Evolutionary conservation across 2,797 vertebrate species (phyloP), one percentile per base, ranked within the genome.

Genomic region (Anguilla megastoma): DNA sequence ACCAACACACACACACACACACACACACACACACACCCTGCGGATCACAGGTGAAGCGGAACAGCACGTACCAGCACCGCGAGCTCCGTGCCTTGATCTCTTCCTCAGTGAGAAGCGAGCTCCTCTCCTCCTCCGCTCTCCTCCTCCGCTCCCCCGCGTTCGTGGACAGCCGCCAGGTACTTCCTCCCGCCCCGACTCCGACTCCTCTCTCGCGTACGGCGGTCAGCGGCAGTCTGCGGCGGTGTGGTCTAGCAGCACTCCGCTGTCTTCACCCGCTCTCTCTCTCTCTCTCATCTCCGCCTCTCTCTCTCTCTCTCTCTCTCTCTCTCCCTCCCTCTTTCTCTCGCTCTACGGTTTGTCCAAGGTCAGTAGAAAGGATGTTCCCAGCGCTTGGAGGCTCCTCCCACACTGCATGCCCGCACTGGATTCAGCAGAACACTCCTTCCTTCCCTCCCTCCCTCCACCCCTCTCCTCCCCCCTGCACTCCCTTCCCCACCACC

Each of bases 281-380:
- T 50, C 48, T 50, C 69, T 71, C 76, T 16, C 36, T 24, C 45
- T 60, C 58, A 14, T 60, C 63, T 54, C 36, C 33, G n/a, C 50
- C 71, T 18, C 63, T 14, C 52, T 80, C 56, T 54, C 10, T 60
- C 86, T 48, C 27, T 60, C 86, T 12, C 63, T 58, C 52, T 82
- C 24, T n/a, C 69, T 71, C 76, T 16, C 36, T 24, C 45, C 50
- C 71, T 18, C 63, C 24, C 52, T 80, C 56, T 54, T 21, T 60
- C 86, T 48, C 27, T 60, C 86, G 24, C 63, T 58, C 52, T 82
- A 56, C 41, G 74, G 14, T 87, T 83, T 80, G 14, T 83, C 36
- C 86, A 87, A 66, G 76, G 86, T 87, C 86, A 83, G 79, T 14
- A 27, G 56, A 66, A 36, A 87, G 56, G 54, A 50, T 63, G 74